These are phyloP conservation scores for Sebastolobus alascanus DNA, from an alignment of 2,797 vertebrate species.

Conservation along the genomic window DNA sequence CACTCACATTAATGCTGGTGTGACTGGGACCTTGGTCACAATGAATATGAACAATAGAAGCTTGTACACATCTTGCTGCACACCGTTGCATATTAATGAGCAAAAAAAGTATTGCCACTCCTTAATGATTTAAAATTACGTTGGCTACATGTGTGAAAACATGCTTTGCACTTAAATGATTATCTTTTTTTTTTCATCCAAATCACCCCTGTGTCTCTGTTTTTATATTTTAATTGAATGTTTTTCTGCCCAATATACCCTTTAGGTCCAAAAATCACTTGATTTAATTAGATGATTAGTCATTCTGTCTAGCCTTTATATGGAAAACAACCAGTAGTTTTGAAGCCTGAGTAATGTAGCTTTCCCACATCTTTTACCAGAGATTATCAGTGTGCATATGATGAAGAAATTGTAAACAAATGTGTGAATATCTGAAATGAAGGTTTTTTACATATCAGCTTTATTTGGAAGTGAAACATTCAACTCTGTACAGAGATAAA, in stretches of 20 bases:
- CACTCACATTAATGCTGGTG: neutral
- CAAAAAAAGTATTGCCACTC: neutral
- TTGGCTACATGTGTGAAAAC: neutral
- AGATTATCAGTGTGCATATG: neutral
- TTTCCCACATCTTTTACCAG: neutral
- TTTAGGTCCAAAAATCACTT: neutral
- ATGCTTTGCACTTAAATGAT: neutral
- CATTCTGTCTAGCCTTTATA: neutral
- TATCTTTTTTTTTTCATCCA: neutral
- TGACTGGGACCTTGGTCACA: neutral
- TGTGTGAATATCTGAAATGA: neutral
- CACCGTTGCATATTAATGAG: neutral
- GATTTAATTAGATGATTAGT: neutral
- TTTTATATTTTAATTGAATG: slow-evolving; percentile 16
- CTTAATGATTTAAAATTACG: neutral
- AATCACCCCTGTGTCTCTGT: neutral
- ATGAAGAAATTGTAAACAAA: neutral
- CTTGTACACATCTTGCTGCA: neutral
- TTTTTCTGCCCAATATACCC: neutral
- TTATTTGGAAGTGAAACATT: neutral
- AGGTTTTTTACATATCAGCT: neutral
- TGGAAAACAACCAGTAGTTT: neutral
- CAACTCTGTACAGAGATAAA: slow-evolving; percentile 13
- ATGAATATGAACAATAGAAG: neutral
- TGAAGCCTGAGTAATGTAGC: neutral